A percentile compares a stretch with the other conserved stretches of the same genome.
These are phyloP conservation scores for Drosophila basisetae DNA, from an alignment of 2,888 invertebrate genomes.

Conservation along the genomic window DNA sequence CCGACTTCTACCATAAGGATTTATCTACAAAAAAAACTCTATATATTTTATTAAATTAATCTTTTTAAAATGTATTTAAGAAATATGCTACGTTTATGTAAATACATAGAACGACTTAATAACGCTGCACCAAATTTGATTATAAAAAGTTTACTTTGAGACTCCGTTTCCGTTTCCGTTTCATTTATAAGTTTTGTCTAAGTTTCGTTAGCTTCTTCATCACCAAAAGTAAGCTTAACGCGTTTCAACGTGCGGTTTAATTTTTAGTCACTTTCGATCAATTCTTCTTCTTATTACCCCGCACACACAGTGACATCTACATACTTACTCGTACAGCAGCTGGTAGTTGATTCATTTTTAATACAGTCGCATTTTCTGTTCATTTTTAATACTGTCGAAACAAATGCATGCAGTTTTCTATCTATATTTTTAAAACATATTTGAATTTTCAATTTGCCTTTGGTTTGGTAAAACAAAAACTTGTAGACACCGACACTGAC, in stretches of 20 bases:
- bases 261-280: slow-evolving; percentile 40
- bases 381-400: slow-evolving; percentile 25
- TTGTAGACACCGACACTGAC: slow-evolving; percentile 55
- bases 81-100: slow-evolving; percentile 71
- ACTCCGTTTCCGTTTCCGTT: slow-evolving; percentile 54
- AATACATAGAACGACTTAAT: slow-evolving; percentile 73
- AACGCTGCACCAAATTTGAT: slow-evolving; percentile 68
- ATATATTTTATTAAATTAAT: slow-evolving; percentile 39
- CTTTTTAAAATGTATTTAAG: slow-evolving; percentile 42
- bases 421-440: slow-evolving; percentile 33
- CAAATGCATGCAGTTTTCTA: slow-evolving; percentile 63
- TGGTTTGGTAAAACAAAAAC: slow-evolving; percentile 47
- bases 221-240: slow-evolving; percentile 62
- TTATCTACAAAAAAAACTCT: slow-evolving; percentile 22
- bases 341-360: slow-evolving; percentile 51
- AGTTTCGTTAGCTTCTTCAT: slow-evolving; percentile 61
- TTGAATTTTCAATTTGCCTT: slow-evolving; percentile 51
- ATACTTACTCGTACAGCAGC: slow-evolving; percentile 48
- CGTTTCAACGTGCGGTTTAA: slow-evolving; percentile 54
- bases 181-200: slow-evolving; percentile 48
- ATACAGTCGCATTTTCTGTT: slow-evolving; percentile 39
- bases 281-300: slow-evolving; percentile 21
- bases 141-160: slow-evolving; percentile 60
- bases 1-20: slow-evolving; percentile 32
- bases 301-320: slow-evolving; percentile 52